phyloP scores from a whole-genome alignment of 2,888 invertebrate species.

The Volucella inanis region DNA sequence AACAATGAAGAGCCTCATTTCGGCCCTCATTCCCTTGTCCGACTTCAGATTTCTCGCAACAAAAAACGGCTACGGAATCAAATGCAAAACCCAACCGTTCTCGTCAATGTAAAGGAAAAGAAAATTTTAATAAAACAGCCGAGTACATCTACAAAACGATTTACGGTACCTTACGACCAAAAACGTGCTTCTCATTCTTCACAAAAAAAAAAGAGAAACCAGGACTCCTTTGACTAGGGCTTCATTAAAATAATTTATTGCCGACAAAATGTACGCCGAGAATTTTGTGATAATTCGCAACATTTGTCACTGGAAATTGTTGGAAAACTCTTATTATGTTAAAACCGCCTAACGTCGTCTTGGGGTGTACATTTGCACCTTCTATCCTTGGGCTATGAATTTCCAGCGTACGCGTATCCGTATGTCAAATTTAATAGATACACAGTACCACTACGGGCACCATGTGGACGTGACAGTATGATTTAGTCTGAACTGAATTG shows the following conservation, averaged over 20 bases:
- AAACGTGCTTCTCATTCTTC: slow-evolving; percentile 14
- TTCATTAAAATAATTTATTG: slow-evolving; percentile 58
- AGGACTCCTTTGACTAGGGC: slow-evolving; percentile 18
- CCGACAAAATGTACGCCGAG: slow-evolving; percentile 28
- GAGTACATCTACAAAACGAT: not conserved
- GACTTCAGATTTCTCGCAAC: too few species aligned
- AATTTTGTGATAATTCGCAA: slow-evolving; percentile 45
- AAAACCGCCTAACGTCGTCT: slow-evolving; percentile 21
- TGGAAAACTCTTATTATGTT: slow-evolving; percentile 34
- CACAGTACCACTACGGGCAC: not conserved
- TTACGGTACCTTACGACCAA: not conserved
- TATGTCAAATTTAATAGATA: slow-evolving; percentile 51
- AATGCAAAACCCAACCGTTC: too few species aligned
- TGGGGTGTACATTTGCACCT: slow-evolving; percentile 12
- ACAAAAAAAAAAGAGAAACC: slow-evolving; percentile 13
- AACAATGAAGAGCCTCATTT: too few species aligned
- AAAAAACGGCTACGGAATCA: too few species aligned
- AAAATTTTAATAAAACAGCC: not conserved
- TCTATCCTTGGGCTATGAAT: not conserved
- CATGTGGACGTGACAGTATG: slow-evolving; percentile 42
- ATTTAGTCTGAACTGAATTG: slow-evolving; percentile 29
- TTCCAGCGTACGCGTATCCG: slow-evolving; percentile 18
- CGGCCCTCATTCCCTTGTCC: too few species aligned
- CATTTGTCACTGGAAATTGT: slow-evolving; percentile 65
- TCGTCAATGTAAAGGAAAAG: too few species aligned